Evolutionary conservation across 2,797 vertebrate species (phyloP).

Genomic region (Loriculus beryllinus): DNA sequence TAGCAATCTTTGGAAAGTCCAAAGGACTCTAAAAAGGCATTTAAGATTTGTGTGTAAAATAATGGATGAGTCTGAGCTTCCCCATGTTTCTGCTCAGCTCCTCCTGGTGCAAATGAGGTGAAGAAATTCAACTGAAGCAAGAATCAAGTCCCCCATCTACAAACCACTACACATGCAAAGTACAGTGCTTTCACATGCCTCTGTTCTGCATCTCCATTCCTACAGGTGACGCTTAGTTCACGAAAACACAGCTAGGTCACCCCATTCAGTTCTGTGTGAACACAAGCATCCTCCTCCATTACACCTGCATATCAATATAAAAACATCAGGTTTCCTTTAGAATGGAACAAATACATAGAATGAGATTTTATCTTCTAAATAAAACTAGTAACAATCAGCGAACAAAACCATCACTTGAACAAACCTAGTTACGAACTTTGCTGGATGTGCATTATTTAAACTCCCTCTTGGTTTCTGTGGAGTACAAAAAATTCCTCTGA

Average conservation of each 20-base stretch:
- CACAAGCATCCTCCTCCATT: background rate
- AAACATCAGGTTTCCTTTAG: background rate
- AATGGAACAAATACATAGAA: background rate
- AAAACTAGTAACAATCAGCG: background rate
- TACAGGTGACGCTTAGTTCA: accelerated
- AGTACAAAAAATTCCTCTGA: background rate
- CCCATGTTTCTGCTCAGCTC: background rate
- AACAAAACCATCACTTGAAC: background rate
- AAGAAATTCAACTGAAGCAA: background rate
- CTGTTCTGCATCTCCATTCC: background rate
- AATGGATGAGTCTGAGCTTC: accelerated
- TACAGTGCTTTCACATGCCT: background rate
- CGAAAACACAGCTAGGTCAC: background rate
- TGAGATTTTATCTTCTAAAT: background rate
- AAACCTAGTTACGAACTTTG: background rate
- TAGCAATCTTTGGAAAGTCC: background rate
- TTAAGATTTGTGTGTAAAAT: background rate
- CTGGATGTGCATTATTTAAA: background rate
- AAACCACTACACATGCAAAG: background rate
- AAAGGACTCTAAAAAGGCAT: accelerated
- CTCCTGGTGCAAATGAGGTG: background rate
- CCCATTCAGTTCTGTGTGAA: background rate
- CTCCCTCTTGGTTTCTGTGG: background rate
- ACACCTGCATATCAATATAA: background rate
- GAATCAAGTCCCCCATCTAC: background rate